A percentile compares a stretch with the other conserved stretches of the same genome.
These are phyloP conservation scores for Neria commutata DNA, from an alignment of 2,888 invertebrate species.

Conservation along the genomic window DNA sequence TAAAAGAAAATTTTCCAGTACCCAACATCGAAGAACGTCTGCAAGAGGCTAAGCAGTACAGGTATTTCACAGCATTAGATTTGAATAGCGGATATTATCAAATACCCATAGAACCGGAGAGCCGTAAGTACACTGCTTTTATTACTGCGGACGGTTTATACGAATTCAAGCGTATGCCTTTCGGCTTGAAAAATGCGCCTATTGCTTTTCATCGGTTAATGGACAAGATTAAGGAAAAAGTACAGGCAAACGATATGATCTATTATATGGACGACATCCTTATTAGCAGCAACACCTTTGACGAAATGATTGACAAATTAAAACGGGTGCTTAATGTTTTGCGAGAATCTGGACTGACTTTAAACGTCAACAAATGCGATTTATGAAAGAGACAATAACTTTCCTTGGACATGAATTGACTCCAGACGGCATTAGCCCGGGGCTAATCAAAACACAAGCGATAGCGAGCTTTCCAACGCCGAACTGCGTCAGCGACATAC, in stretches of 20 bases:
- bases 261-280: neutral
- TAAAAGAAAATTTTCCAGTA: slow-evolving; percentile 15
- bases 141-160: neutral
- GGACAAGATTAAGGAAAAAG: neutral
- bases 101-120: slow-evolving; percentile 10
- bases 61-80: slow-evolving; percentile 9
- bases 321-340: neutral
- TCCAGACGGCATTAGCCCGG: neutral
- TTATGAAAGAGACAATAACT: neutral
- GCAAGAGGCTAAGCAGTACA: slow-evolving; percentile 4
- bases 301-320: neutral
- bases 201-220: neutral
- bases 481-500: no score
- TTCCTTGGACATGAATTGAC: neutral
- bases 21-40: slow-evolving; percentile 10
- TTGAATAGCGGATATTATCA: slow-evolving; percentile 20
- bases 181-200: neutral
- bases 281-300: neutral
- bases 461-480: slow-evolving; percentile 17
- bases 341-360: neutral
- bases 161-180: neutral
- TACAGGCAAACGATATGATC: neutral
- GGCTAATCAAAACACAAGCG: neutral
- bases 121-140: slow-evolving; percentile 18
- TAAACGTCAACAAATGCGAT: neutral